A percentile compares a stretch with the other conserved stretches of the same genome.
phyloP scores from a whole-genome alignment of 1,140 invertebrate genomes.

The Linepithema humile region DNA sequence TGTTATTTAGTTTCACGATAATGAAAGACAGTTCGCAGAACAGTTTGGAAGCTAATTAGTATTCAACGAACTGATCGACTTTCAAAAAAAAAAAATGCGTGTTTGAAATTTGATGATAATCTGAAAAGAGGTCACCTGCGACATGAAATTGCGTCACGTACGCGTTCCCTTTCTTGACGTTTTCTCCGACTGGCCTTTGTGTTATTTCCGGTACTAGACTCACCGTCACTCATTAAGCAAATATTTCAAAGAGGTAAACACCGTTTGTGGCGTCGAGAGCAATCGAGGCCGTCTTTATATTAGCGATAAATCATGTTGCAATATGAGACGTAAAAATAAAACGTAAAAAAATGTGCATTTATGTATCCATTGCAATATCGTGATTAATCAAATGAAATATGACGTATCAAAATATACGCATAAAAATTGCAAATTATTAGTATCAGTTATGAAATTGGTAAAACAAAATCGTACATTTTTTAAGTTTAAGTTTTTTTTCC shows the following conservation, averaged over 20 bases:
- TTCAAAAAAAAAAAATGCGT: constrained; percentile 19
- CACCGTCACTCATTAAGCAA: neutral
- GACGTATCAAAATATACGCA: too few relatives aligned
- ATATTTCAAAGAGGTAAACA: constrained; percentile 36
- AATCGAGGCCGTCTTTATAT: neutral
- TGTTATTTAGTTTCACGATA: neutral
- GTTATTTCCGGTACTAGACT: neutral
- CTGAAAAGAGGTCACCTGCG: neutral
- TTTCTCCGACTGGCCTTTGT: neutral
- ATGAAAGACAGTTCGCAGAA: neutral
- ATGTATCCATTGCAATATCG: too few relatives aligned
- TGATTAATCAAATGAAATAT: neutral
- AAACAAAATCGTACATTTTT: too few relatives aligned
- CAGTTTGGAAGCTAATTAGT: neutral
- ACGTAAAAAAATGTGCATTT: too few relatives aligned
- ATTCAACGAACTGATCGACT: constrained; percentile 24
- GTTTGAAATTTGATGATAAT: constrained; percentile 35
- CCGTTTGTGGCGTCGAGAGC: neutral
- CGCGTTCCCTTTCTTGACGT: neutral
- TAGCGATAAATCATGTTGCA: neutral
- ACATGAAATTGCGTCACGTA: constrained; percentile 41
- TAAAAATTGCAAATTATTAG: too few relatives aligned
- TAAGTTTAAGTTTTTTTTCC: neutral
- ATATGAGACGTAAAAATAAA: neutral
- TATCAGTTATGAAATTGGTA: too few relatives aligned